Conservation (phyloP, 2,797 vertebrate genomes). For the Ptychobarbus kaznakovi region DNA sequence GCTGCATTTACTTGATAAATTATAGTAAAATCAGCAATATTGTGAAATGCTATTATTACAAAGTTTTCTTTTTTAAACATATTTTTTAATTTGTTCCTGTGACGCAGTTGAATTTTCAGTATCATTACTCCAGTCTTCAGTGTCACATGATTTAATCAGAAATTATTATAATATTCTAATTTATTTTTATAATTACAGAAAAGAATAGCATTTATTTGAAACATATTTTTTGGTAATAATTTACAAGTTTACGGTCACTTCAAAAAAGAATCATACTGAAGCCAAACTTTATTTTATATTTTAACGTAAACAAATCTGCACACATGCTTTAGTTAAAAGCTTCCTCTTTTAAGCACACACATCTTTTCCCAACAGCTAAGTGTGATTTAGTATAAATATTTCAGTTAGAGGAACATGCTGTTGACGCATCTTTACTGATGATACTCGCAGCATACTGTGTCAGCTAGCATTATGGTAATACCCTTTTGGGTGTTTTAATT, state of each 20-base stretch:
- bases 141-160: not conserved
- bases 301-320: not conserved
- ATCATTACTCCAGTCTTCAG: not conserved
- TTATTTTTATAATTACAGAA: not conserved
- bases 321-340: not conserved
- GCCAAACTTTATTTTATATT: not conserved
- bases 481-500: not conserved
- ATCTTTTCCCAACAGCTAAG: conserved; percentile 9
- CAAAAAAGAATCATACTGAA: not conserved
- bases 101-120: not conserved
- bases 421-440: not conserved
- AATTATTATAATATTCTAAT: not conserved
- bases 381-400: conserved; percentile 23
- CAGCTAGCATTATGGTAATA: not conserved
- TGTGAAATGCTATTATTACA: not conserved
- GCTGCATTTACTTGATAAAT: not conserved
- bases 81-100: not conserved
- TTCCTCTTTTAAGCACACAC: conserved; percentile 22
- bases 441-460: not conserved
- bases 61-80: not conserved
- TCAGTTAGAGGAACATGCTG: not conserved
- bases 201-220: not conserved
- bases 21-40: not conserved
- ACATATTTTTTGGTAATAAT: not conserved
- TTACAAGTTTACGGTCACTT: not conserved